phyloP scores from a whole-genome alignment of 2,797 vertebrate genomes.

The Toxotes lorentzi region DNA sequence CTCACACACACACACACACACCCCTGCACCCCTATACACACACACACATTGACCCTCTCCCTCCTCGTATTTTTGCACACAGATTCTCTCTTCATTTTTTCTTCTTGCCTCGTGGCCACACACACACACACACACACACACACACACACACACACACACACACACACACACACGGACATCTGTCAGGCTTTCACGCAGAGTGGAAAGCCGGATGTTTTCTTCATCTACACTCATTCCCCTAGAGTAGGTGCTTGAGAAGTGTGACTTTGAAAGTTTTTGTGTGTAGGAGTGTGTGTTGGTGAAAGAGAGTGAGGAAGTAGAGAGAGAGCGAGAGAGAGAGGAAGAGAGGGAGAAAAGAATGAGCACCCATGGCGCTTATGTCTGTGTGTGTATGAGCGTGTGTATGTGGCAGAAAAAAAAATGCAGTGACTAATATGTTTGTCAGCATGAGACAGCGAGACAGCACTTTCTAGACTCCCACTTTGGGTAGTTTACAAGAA shows the following conservation, averaged over 20 bases:
- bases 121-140: conserved; percentile 59
- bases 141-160: conserved; percentile 33
- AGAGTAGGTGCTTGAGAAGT: conserved; percentile 76
- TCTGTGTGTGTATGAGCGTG: conserved; percentile 33
- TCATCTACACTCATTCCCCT: conserved; percentile 72
- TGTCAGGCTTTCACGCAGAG: conserved; percentile 76
- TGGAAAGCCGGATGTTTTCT: conserved; percentile 74
- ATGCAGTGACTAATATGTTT: conserved; percentile 74
- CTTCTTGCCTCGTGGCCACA: conserved; percentile 46
- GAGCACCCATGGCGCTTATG: conserved; percentile 49
- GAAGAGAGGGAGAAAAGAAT: conserved; percentile 25
- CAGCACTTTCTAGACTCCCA: conserved; percentile 67
- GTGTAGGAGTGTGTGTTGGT: conserved; percentile 65
- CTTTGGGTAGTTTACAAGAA: conserved; percentile 76
- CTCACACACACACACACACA: conserved; percentile 20
- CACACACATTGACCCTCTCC: conserved; percentile 10
- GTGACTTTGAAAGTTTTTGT: conserved; percentile 79
- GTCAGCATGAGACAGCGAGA: conserved; percentile 70
- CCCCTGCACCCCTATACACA: no score
- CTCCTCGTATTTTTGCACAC: conserved; percentile 47
- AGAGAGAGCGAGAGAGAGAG: conserved; percentile 27
- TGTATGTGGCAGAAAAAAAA: conserved; percentile 20
- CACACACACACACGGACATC: conserved; percentile 62
- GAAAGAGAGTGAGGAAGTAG: conserved; percentile 50
- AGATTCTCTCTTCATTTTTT: conserved; percentile 45